phyloP scores from a whole-genome alignment of 2,888 invertebrate species.

The Xylota sylvarum region DNA sequence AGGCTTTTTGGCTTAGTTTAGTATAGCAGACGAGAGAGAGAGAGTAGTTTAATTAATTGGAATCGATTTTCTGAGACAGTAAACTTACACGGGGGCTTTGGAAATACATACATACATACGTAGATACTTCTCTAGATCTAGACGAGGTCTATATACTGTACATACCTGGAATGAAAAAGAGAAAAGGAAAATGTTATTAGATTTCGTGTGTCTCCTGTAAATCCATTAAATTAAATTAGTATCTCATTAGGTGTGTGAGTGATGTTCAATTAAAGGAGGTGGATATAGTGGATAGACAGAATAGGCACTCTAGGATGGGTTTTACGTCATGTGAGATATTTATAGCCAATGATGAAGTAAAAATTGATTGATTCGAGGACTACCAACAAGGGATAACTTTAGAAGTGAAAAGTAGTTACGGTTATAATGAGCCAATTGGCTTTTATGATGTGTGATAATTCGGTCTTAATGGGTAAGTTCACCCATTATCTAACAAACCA shows the following conservation, averaged over 20 bases:
- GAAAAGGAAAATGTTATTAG: conserved; percentile 45
- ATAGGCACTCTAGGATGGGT: background rate
- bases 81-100: conserved; percentile 41
- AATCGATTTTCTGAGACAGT: conserved; percentile 66
- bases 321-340: conserved; percentile 2
- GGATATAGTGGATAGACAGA: conserved; percentile 1
- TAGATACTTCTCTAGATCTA: conserved; percentile 13
- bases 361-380: background rate
- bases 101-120: too few relatives aligned
- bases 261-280: conserved; percentile 24
- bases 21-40: background rate
- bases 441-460: background rate
- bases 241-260: conserved; percentile 32
- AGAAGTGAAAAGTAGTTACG: conserved; percentile 1
- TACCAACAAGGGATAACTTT: background rate
- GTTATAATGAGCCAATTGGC: background rate
- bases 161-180: conserved; percentile 63
- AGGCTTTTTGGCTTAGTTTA: conserved; percentile 35
- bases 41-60: conserved; percentile 59
- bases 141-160: conserved; percentile 35
- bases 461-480: background rate
- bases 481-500: background rate
- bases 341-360: background rate
- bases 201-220: conserved; percentile 49
- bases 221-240: conserved; percentile 51